Evolutionary conservation across 1,140 invertebrate genomes (phyloP), one percentile per base, ranked within the genome.

Genomic region (Tetramorium simillimum): DNA sequence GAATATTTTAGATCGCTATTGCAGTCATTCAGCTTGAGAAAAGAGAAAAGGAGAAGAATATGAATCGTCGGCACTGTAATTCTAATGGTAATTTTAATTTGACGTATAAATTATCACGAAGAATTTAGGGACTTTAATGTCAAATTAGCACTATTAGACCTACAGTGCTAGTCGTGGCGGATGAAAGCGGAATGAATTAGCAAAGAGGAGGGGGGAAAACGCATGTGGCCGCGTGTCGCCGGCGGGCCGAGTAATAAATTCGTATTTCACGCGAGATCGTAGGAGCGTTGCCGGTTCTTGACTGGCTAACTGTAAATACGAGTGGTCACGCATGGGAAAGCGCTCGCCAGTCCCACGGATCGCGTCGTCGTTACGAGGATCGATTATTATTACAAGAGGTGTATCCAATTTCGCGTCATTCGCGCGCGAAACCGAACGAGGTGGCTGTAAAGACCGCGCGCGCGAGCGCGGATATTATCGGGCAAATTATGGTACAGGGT

Each of bases 351-450:
- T 84, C 80, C 18, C 80, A 82, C 80, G 80, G 80, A 82, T 73
- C 40, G 51, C 51, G 53, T 21, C 69, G 53, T 46, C 53, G 40
- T 24, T 67, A 56, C 69, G 40, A 33, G 80, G 28, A 84, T 84
- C 80, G 80, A 84, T 84, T 84, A 84, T 84, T 84, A 73, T 73
- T 60, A 46, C 69, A 40, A 82, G 80, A 82, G 53, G 24, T 60
- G 69, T 84, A 84, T 84, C 80, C 80, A 75, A 84, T 84, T 75
- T 60, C 80, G 80, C 80, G 69, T 75, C 69, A 84, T 49, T 84
- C n/a, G 69, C 80, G 69, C 80, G 69, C 53, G 18, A 75, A 37
- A 62, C 53, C 21, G 53, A 73, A 60, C 56, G 67, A 73, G 43
- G 9, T 33, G 24, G 69, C 16, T 6, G 40, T 73, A 24, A 75